Evolutionary conservation across 2,888 invertebrate species (phyloP), one percentile per base, ranked within the genome.

Genomic region (Acleris emargana): DNA sequence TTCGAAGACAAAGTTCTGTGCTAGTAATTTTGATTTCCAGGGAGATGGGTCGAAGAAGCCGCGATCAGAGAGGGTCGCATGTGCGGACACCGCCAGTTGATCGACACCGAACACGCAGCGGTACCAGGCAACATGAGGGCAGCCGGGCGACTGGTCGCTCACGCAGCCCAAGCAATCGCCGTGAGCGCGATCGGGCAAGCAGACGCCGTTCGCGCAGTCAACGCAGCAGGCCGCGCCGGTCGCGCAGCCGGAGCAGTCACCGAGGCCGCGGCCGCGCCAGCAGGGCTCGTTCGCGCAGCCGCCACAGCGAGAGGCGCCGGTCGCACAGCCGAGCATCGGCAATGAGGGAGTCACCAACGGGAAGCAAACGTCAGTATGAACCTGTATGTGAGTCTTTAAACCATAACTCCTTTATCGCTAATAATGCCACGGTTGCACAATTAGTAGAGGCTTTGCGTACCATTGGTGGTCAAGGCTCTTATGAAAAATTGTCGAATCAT

Each of bases 371-470:
- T 13, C 47, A 32, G 3, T 5, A 1, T 25, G 59, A n/a, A 51
- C 4, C 42, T 13, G 42, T 13, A 42, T 22, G 51, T 50, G 50
- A 59, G 59, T 51, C 32, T 16, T 28, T 18, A 1, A 47, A 16
- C 17, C 2, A 4, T 58, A 47, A 18, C 5, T 18, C 58, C 6
- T 1, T 16, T 2, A 1, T 28, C 5, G 5, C 22, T 47, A 58
- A 58, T 49, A 58, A 58, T 17, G 20, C 50, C 3, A 59, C 42
- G 1, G 16, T 59, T 7, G 50, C 25, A 59, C 42, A 51, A 17
- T 25, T 51, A 51, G 51, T 59, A 51, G 59, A 59, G 42, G 59
- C 42, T 13, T 43, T 59, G 43, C 59, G 59, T 51, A 59, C 59
- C 59, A 51, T 59, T 51, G 38, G 50, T 13, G 59, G 25, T n/a